phyloP scores from a whole-genome alignment of 2,888 invertebrate genomes.

The Carterocephalus palaemon region DNA sequence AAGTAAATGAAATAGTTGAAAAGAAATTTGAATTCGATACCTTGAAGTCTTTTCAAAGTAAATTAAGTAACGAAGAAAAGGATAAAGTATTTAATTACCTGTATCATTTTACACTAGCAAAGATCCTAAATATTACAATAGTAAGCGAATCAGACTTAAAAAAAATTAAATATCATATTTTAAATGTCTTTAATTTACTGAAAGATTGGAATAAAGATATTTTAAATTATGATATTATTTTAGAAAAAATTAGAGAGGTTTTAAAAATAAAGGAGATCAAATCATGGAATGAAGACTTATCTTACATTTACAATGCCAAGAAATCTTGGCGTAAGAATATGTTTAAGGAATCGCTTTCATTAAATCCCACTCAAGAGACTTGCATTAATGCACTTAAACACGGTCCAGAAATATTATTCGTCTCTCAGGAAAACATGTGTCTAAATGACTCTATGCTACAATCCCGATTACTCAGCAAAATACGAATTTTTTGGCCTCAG shows the following conservation, averaged over 20 bases:
- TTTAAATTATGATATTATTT: conserved; percentile 36
- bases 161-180: conserved; percentile 32
- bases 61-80: conserved; percentile 41
- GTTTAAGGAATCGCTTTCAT: conserved; percentile 51
- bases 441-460: conserved; percentile 40
- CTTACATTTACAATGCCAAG: conserved; percentile 44
- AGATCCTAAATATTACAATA: conserved; percentile 36
- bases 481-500: conserved; percentile 54
- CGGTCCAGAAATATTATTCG: conserved; percentile 46
- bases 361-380: conserved; percentile 41
- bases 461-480: conserved; percentile 42
- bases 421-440: conserved; percentile 39
- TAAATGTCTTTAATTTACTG: conserved; percentile 39
- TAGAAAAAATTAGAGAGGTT: conserved; percentile 43
- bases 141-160: conserved; percentile 36
- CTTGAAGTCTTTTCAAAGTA: conserved; percentile 37
- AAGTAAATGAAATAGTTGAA: conserved; percentile 46
- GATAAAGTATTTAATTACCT: conserved; percentile 50
- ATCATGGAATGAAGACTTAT: conserved; percentile 36
- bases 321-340: conserved; percentile 53
- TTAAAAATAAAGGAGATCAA: conserved; percentile 40
- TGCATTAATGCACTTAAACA: conserved; percentile 60
- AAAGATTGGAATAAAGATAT: conserved; percentile 52
- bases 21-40: conserved; percentile 42
- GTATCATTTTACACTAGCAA: conserved; percentile 34